Percentiles rank a stretch among this genome's conserved stretches.
These are phyloP conservation scores for Neodontobutis hainanensis DNA, from an alignment of 2,113 vertebrate genomes.

Conservation along the genomic window DNA sequence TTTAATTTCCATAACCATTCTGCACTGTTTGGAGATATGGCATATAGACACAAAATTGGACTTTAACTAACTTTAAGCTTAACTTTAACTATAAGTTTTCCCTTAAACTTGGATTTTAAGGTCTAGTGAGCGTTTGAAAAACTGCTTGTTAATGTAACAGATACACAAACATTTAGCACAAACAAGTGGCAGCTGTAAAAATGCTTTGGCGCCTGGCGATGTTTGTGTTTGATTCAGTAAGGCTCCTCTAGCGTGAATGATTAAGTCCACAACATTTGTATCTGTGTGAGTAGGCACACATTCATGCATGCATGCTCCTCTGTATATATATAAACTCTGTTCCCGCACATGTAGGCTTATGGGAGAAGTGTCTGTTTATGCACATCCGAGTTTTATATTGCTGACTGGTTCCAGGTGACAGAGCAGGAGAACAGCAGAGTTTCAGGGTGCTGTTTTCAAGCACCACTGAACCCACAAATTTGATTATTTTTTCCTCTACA, in stretches of 20 bases:
- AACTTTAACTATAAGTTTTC: not conserved
- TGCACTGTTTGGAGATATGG: not conserved
- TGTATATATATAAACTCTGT: conserved; percentile 7
- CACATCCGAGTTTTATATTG: conserved; percentile 45
- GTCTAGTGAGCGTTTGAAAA: not conserved
- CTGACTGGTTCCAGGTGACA: conserved; percentile 68
- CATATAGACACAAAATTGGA: not conserved
- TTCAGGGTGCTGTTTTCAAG: conserved; percentile 72
- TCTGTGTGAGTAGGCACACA: not conserved
- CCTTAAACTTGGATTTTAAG: not conserved
- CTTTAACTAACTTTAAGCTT: not conserved
- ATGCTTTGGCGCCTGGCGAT: not conserved
- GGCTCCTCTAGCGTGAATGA: conserved; percentile 5
- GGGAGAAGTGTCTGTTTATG: conserved; percentile 6
- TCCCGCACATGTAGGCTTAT: conserved; percentile 11
- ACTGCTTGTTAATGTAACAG: not conserved
- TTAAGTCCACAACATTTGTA: conserved; percentile 12
- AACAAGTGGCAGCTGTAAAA: not conserved
- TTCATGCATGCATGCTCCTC: conserved; percentile 5
- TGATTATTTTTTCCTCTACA: conserved; percentile 67
- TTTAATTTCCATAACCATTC: too few relatives aligned
- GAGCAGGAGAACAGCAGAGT: conserved; percentile 69
- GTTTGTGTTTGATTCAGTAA: conserved; percentile 16
- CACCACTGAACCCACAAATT: conserved; percentile 74
- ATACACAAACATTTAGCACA: conserved; percentile 5